Percentiles rank a stretch among this genome's conserved stretches.
Evolutionary conservation across 2,888 invertebrate genomes (phyloP).

Genomic region (Helobdella robusta): DNA sequence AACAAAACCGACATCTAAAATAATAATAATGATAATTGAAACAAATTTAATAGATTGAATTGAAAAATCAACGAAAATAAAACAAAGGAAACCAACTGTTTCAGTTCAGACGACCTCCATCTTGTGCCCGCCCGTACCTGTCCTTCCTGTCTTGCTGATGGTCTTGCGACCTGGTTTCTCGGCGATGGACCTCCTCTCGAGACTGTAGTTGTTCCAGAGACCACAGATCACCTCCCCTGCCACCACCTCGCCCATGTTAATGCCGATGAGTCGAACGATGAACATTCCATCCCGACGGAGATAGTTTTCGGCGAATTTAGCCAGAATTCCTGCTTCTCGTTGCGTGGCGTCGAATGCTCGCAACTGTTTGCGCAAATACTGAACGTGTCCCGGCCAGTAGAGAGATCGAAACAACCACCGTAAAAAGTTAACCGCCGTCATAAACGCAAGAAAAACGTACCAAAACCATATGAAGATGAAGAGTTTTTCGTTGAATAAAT

Average conservation of each 20-base stretch:
- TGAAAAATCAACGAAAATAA: too few species aligned
- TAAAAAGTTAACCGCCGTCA: slow-evolving; percentile 36
- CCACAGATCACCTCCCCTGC: slow-evolving; percentile 39
- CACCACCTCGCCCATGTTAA: slow-evolving; percentile 39
- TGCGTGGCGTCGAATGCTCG: slow-evolving; percentile 37
- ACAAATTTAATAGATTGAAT: too few species aligned
- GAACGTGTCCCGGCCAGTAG: slow-evolving; percentile 38
- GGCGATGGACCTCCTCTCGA: slow-evolving; percentile 36
- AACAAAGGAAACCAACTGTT: too few species aligned
- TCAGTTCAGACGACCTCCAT: slow-evolving; percentile 35
- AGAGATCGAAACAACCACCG: slow-evolving; percentile 38
- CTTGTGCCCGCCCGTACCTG: slow-evolving; percentile 30
- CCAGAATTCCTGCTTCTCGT: slow-evolving; percentile 37
- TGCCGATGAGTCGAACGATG: slow-evolving; percentile 37
- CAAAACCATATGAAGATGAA: slow-evolving; percentile 41
- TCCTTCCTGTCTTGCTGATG: slow-evolving; percentile 19
- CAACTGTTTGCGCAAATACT: slow-evolving; percentile 36
- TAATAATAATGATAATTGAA: too few species aligned
- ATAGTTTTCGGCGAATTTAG: slow-evolving; percentile 39
- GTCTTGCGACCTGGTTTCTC: slow-evolving; percentile 36
- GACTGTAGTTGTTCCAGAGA: slow-evolving; percentile 39
- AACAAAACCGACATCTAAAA: too few species aligned
- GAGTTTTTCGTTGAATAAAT: slow-evolving; percentile 41
- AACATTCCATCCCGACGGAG: slow-evolving; percentile 38
- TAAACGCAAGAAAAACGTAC: slow-evolving; percentile 37